Conservation (phyloP, 2,888 invertebrate genomes). For the Hipparchia sbordonii region DNA sequence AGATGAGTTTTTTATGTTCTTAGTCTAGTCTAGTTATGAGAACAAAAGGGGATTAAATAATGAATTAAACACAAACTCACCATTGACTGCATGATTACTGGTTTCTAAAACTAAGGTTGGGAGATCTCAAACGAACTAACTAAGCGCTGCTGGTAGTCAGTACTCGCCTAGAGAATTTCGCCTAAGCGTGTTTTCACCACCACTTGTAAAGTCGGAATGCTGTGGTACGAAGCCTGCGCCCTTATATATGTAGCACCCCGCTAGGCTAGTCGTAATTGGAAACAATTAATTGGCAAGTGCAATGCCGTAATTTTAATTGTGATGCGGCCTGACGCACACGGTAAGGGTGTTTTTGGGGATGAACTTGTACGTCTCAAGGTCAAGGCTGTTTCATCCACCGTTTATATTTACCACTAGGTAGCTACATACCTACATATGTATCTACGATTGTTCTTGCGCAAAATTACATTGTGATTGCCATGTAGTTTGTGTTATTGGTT, state of each 20-base stretch:
- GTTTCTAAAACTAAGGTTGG: conserved; percentile 63
- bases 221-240: conserved; percentile 61
- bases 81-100: conserved; percentile 80
- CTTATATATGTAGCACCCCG: conserved; percentile 78
- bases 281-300: conserved; percentile 79
- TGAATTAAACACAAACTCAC: conserved; percentile 66
- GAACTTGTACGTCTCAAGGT: conserved; percentile 14
- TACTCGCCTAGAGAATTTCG: conserved; percentile 81
- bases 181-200: conserved; percentile 76
- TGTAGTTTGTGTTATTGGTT: conserved; percentile 12
- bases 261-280: conserved; percentile 73
- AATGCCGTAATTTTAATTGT: conserved; percentile 74
- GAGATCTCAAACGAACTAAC: conserved; percentile 83
- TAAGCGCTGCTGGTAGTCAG: conserved; percentile 78
- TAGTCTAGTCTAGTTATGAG: not conserved
- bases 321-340: conserved; percentile 56
- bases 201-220: conserved; percentile 73
- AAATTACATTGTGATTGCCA: conserved; percentile 18
- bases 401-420: not conserved
- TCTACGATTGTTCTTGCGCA: conserved; percentile 12
- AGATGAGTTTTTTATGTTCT: not conserved
- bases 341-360: conserved; percentile 39
- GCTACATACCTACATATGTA: not conserved
- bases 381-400: not conserved
- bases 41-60: conserved; percentile 33